Evolutionary conservation across 2,888 invertebrate species (phyloP).

Genomic region (Fragum sueziense): DNA sequence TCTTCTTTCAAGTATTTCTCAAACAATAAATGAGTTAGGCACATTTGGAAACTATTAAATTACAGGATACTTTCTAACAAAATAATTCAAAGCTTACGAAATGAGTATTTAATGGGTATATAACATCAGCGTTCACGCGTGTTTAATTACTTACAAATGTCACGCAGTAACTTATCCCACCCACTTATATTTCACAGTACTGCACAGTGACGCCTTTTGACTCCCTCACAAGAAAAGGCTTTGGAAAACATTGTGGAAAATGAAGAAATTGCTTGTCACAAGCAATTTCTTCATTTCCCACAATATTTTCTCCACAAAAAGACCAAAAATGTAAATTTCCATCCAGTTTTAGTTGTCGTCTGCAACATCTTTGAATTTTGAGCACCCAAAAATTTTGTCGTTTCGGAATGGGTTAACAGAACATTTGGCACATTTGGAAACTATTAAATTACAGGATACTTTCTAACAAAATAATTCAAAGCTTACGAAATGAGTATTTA

Average conservation of each 20-base stretch:
- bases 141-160: neutral
- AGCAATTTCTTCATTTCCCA: no score
- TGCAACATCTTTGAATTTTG: no score
- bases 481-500: neutral
- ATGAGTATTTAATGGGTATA: neutral
- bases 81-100: neutral
- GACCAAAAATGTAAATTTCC: no score
- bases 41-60: neutral
- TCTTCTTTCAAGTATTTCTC: neutral
- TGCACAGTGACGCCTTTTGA: no score
- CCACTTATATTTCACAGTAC: neutral
- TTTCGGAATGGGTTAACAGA: no score
- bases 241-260: no score
- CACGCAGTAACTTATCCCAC: neutral
- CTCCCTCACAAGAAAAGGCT: no score
- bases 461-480: neutral
- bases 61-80: neutral
- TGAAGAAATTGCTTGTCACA: no score
- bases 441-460: neutral
- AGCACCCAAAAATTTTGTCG: no score
- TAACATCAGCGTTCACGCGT: neutral
- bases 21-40: neutral
- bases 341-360: no score
- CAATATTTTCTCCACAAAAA: no score
- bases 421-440: neutral